Conservation (phyloP, 2,888 invertebrate genomes). For the Sialis lutaria region DNA sequence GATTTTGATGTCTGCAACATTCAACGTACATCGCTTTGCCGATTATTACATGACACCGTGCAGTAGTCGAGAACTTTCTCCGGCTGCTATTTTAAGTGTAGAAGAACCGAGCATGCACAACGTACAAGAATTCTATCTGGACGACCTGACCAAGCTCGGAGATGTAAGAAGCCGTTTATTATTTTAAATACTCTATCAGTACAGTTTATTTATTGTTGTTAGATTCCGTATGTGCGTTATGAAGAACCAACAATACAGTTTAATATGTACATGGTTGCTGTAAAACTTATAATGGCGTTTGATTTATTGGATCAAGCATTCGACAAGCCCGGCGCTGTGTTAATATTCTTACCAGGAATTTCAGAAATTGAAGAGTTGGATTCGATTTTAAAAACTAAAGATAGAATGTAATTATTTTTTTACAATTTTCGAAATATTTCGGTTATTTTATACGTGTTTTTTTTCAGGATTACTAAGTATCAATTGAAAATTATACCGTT, state of each 20-base stretch:
- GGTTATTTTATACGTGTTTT: neutral
- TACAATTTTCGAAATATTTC: neutral
- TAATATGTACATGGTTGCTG: conserved; percentile 22
- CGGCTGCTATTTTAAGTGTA: conserved; percentile 39
- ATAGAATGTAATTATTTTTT: conserved; percentile 4
- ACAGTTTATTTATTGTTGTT: conserved; percentile 10
- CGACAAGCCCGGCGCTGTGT: conserved; percentile 39
- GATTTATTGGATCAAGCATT: conserved; percentile 38
- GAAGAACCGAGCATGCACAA: conserved; percentile 32
- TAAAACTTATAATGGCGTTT: conserved; percentile 38
- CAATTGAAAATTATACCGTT: conserved; percentile 27
- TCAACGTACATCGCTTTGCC: conserved; percentile 54
- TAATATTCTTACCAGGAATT: conserved; percentile 81
- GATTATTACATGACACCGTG: conserved; percentile 38
- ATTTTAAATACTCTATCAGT: neutral
- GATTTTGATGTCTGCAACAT: conserved; percentile 89
- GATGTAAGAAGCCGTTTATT: conserved; percentile 18
- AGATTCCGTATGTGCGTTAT: conserved; percentile 35
- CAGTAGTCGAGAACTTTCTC: conserved; percentile 16
- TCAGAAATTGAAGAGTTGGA: conserved; percentile 64
- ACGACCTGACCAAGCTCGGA: conserved; percentile 23
- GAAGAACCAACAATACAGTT: conserved; percentile 34
- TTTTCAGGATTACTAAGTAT: conserved; percentile 12
- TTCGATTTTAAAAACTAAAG: conserved; percentile 17
- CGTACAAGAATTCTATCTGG: conserved; percentile 45